Conservation (phyloP, 2,888 invertebrate genomes). For the Meliscaeva auricollis region DNA sequence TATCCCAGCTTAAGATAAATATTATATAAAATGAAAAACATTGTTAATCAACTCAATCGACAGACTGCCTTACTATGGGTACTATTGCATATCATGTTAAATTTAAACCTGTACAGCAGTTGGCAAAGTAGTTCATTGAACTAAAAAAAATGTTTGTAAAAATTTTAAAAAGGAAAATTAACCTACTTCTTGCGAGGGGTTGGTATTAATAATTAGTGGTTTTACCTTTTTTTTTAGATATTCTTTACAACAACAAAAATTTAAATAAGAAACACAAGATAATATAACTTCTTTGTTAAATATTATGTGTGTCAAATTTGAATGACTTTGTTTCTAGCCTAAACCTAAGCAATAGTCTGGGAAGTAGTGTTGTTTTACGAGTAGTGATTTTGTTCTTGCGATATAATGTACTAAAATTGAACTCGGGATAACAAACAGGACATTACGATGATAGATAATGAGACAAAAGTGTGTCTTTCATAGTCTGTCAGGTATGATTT, state of each 20-base stretch:
- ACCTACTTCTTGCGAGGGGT: constrained; percentile 15
- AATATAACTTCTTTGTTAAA: background rate
- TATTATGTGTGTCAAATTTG: constrained; percentile 18
- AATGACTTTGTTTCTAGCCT: constrained; percentile 1
- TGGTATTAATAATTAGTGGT: background rate
- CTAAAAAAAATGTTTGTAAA: background rate
- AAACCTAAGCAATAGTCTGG: background rate
- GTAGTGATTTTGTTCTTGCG: background rate
- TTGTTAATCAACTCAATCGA: too few species aligned
- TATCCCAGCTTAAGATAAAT: too few species aligned
- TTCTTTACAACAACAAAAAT: background rate
- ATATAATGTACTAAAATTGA: too few species aligned
- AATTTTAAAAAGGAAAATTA: constrained; percentile 8
- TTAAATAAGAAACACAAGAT: background rate
- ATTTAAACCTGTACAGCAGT: background rate
- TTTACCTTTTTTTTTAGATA: background rate
- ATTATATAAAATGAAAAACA: too few species aligned
- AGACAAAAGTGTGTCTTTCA: too few species aligned
- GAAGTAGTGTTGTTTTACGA: background rate
- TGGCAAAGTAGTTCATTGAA: constrained; percentile 28
- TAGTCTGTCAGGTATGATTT: too few species aligned
- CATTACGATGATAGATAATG: too few species aligned
- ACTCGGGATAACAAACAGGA: too few species aligned
- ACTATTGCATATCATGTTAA: background rate
- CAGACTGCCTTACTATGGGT: too few species aligned